Evolutionary conservation across 2,888 invertebrate species (phyloP).

Genomic region (Fragum fragum): DNA sequence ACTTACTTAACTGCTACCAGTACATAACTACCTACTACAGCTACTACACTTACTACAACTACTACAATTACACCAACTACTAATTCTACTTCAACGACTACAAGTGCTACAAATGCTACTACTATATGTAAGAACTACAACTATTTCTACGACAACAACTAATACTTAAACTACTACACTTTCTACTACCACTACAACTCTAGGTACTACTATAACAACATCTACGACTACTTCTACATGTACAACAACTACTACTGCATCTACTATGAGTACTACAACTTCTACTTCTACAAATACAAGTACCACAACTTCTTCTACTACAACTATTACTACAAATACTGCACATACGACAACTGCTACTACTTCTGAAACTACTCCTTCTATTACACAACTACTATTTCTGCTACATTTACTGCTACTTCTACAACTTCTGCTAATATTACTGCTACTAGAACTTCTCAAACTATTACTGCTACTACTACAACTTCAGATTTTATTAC

Average conservation of each 20-base stretch:
- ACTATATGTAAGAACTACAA: neutral
- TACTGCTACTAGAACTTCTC: neutral
- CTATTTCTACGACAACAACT: too few relatives aligned
- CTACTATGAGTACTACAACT: neutral
- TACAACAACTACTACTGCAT: neutral
- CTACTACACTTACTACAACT: constrained; percentile 16
- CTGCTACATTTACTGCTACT: neutral
- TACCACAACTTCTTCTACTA: too few relatives aligned
- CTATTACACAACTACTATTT: neutral
- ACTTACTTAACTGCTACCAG: constrained; percentile 12
- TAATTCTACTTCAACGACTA: neutral
- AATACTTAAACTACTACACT: too few relatives aligned
- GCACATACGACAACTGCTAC: too few relatives aligned
- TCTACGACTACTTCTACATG: neutral
- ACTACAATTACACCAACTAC: constrained; percentile 2
- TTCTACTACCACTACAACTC: neutral
- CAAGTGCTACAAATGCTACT: neutral
- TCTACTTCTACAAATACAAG: too few relatives aligned
- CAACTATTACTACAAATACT: too few relatives aligned
- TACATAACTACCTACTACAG: neutral
- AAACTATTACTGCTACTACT: too few relatives aligned
- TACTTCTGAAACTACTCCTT: neutral
- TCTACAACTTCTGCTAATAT: neutral
- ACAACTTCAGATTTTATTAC: too few relatives aligned
- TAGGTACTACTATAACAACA: neutral